Evolutionary conservation across 2,888 invertebrate genomes (phyloP), one percentile per base, ranked within the genome.

Genomic region (Prenolepis imparis): DNA sequence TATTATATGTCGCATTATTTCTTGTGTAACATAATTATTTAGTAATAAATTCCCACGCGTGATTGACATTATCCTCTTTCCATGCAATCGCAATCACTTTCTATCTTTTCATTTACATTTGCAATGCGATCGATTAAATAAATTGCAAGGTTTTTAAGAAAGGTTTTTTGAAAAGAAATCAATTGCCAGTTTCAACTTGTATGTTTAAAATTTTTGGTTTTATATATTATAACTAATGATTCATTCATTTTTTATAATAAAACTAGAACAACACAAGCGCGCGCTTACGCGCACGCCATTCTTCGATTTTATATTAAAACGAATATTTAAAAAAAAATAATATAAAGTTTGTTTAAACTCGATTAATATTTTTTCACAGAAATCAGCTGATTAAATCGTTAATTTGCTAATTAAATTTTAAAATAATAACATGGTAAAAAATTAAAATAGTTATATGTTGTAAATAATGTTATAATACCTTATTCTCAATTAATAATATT

Each of bases 101-200:
- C 75, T 70, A 75, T 86, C 72, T 70, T 72, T 12, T 24, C 48
- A 48, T 21, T 66, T 81, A 48, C 64, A 61, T 32, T 59, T 52
- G 59, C 24, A 74, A 70, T 63, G 41, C 15, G 66, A 44, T 72
- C 63, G 57, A 55, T 73, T 15, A 18, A 68, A 73, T 28, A 28
- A 75, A 41, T 77, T 52, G 52, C 18, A 18, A 48, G 5, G 18
- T 1, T n/a, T 48, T 48, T 67, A 68, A n/a, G n/a, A n/a, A n/a
- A n/a, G n/a, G n/a, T n/a, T n/a, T n/a, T n/a, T n/a, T 64, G 61
- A 77, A 67, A 77, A 66, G 82, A 48, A n/a, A 48, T 18, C 8
- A 48, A 8, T 18, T n/a, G 1, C 0, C 6, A 8, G 1, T 48
- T 48, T 48, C 18, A 48, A 18, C 6, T 48, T 18, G 18, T 48